Evolutionary conservation across 2,797 vertebrate species (phyloP).

Genomic region (Gymnodraco acuticeps): DNA sequence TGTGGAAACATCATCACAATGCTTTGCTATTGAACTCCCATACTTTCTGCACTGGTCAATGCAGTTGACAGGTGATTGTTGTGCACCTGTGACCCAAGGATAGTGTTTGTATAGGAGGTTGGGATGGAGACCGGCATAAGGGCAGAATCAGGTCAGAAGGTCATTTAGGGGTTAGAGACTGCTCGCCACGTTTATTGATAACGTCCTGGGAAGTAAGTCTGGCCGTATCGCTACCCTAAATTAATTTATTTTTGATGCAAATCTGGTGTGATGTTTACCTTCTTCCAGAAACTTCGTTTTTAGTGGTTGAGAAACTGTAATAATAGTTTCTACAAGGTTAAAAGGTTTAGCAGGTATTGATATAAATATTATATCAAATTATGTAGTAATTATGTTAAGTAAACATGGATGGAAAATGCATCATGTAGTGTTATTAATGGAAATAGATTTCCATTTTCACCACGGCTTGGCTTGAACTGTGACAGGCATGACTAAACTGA

Average conservation of each 20-base stretch:
- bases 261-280: constrained; percentile 9
- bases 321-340: constrained; percentile 22
- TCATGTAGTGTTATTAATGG: constrained; percentile 19
- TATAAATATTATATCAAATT: constrained; percentile 10
- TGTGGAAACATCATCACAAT: constrained; percentile 51
- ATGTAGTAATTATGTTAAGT: constrained; percentile 3
- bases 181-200: constrained; percentile 22
- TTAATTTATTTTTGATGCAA: constrained; percentile 18
- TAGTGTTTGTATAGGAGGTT: constrained; percentile 30
- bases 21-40: constrained; percentile 68
- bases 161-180: constrained; percentile 33
- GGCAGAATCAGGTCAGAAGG: constrained; percentile 17
- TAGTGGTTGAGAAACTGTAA: constrained; percentile 2
- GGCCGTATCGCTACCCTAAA: not conserved
- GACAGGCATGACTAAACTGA: constrained; percentile 29
- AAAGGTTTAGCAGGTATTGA: constrained; percentile 23
- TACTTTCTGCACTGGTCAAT: constrained; percentile 59
- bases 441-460: constrained; percentile 24
- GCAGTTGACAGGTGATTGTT: constrained; percentile 60
- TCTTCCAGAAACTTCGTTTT: constrained; percentile 15
- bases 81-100: constrained; percentile 62
- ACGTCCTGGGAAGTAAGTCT: constrained; percentile 10
- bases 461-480: not conserved
- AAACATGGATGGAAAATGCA: not conserved
- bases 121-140: constrained; percentile 9